A percentile compares a stretch with the other conserved stretches of the same genome.
Evolutionary conservation across 2,888 invertebrate genomes (phyloP).

Genomic region (Pelosia muscerda): DNA sequence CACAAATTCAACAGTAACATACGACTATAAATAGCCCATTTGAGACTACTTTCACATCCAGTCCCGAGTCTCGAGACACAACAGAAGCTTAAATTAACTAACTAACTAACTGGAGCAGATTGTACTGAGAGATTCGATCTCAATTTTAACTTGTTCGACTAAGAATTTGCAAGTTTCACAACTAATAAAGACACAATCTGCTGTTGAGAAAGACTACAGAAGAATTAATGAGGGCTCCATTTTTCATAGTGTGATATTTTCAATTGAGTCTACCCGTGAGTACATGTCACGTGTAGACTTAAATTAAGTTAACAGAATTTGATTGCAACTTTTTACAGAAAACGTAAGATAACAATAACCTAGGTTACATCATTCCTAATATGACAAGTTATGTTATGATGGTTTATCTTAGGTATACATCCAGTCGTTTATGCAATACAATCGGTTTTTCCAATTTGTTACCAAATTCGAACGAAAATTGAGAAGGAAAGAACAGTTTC

Average conservation of each 20-base stretch:
- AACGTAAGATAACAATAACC: background rate
- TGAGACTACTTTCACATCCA: conserved; percentile 41
- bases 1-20: background rate
- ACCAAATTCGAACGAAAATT: too few species aligned
- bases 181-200: background rate
- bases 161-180: conserved; percentile 11
- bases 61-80: conserved; percentile 15
- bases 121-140: conserved; percentile 15
- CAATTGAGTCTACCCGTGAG: background rate
- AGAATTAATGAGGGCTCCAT: background rate
- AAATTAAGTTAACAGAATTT: background rate
- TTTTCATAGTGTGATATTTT: background rate
- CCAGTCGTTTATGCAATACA: too few species aligned
- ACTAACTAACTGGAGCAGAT: conserved; percentile 18
- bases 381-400: too few species aligned
- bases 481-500: too few species aligned
- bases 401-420: too few species aligned
- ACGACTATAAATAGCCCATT: conserved; percentile 1
- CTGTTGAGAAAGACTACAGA: background rate
- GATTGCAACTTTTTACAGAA: background rate
- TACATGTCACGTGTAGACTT: too few species aligned
- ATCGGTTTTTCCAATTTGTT: too few species aligned
- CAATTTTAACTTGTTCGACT: conserved; percentile 11
- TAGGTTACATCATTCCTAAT: background rate
- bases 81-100: conserved; percentile 18